Evolutionary conservation across 2,888 invertebrate genomes (phyloP), one percentile per base, ranked within the genome.

Genomic region (Andrena bicolor): DNA sequence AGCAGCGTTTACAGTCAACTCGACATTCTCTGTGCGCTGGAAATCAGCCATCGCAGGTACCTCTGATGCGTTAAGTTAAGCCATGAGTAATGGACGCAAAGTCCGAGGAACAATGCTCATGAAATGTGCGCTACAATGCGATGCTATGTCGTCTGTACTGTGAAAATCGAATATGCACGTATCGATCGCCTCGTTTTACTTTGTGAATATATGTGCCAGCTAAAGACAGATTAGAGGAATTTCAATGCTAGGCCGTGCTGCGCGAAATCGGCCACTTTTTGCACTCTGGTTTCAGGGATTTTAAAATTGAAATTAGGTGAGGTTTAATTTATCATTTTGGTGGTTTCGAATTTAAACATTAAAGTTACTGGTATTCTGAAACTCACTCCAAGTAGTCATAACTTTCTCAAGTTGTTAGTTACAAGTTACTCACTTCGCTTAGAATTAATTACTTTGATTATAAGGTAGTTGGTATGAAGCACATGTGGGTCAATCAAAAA

Each of bases 1-100:
- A 51, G 53, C 64, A 70, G 32, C 74, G 82, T 84, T 84, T 84
- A 74, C 74, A 28, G 49, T 69, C 60, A 48, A 71, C 84, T 71
- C 77, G 61, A 68, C 53, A 70, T 74, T 76, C 76, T 74, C 79
- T 60, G 60, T 69, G 69, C 30, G 28, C 64, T 79, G 61, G 68
- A 75, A 64, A 75, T 66, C 77, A 65, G 65, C 28, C 75, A 51
- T 58, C 41, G 49, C 49, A 28, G 20, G 56, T 81, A 35, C 41
- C 61, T 49, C 60, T 60, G 80, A 74, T 77, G 26, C 64, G 77
- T 77, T 60, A 75, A 71, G 56, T 81, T 58, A 56, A 72, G 72
- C 60, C 58, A 61, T 60, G 75, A 72, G 72, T 82, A 66, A 56
- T 68, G 66, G 65, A 68, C 53, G 66, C 82, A 70, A 73, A 69